phyloP scores from a whole-genome alignment of 2,113 vertebrate species.

The Thalassoma bifasciatum region DNA sequence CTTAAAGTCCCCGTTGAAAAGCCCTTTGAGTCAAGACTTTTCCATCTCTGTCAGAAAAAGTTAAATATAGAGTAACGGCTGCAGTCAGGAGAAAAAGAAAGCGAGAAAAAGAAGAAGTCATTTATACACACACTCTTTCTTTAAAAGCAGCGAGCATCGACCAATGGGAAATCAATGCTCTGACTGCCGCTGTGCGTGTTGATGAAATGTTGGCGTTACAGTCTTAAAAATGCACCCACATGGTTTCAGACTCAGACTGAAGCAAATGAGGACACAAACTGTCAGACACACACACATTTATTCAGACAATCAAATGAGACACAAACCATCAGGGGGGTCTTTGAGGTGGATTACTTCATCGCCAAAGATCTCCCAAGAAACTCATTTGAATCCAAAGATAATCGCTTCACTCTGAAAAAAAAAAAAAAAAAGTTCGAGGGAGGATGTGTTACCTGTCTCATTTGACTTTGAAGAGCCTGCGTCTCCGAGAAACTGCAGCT shows the following conservation, averaged over 20 bases:
- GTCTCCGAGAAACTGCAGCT: slow-evolving; percentile 34
- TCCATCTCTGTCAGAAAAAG: slow-evolving; percentile 4
- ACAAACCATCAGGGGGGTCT: slow-evolving; percentile 59
- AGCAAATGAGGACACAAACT: slow-evolving; percentile 42
- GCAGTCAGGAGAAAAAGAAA: neutral
- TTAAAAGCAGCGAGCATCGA: slow-evolving; percentile 70
- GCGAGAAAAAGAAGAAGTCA: slow-evolving; percentile 11
- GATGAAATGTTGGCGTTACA: slow-evolving; percentile 59
- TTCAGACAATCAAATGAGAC: slow-evolving; percentile 45
- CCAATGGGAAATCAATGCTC: slow-evolving; percentile 79
- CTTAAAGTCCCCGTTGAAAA: too few relatives aligned
- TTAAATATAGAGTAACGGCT: neutral
- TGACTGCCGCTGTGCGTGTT: slow-evolving; percentile 70
- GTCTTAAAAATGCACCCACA: slow-evolving; percentile 61
- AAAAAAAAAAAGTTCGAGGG: slow-evolving; percentile 24
- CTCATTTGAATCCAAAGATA: slow-evolving; percentile 8
- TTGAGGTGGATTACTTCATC: slow-evolving; percentile 64
- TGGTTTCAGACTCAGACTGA: slow-evolving; percentile 53
- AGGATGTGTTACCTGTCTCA: slow-evolving; percentile 32
- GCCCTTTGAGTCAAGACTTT: neutral
- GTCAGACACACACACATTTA: slow-evolving; percentile 15
- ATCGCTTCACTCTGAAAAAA: slow-evolving; percentile 3
- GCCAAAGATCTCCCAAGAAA: slow-evolving; percentile 40
- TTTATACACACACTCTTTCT: slow-evolving; percentile 54
- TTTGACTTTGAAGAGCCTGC: slow-evolving; percentile 35